Percentiles rank a stretch among this genome's conserved stretches.
Conservation (phyloP, 2,888 invertebrate species). For the Calliscelio sp. region DNA sequence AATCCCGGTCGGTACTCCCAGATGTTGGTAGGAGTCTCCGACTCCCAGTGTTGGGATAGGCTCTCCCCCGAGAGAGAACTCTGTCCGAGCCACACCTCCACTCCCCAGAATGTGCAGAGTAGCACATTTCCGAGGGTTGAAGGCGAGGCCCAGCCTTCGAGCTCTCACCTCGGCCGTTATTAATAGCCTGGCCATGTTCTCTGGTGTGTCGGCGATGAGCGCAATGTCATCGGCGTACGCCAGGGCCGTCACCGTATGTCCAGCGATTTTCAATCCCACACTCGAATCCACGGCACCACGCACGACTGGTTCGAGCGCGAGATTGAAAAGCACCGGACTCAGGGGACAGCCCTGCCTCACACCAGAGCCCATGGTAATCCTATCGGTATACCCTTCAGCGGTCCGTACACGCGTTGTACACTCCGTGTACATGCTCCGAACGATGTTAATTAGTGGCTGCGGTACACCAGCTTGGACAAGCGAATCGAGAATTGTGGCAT, state of each 20-base stretch:
- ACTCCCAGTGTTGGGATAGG: not conserved
- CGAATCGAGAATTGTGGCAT: slow-evolving; percentile 76
- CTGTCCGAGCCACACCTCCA: not conserved
- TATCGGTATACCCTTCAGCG: slow-evolving; percentile 59
- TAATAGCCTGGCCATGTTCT: slow-evolving; percentile 71
- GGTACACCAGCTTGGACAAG: slow-evolving; percentile 62
- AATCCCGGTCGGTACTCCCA: slow-evolving; percentile 59
- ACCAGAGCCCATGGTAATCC: slow-evolving; percentile 77
- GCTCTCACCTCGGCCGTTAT: slow-evolving; percentile 39
- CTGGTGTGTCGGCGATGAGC: slow-evolving; percentile 35
- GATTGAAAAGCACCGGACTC: slow-evolving; percentile 45
- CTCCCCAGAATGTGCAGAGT: slow-evolving; percentile 16
- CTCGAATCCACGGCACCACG: slow-evolving; percentile 4
- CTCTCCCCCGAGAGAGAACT: not conserved
- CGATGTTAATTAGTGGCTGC: slow-evolving; percentile 33
- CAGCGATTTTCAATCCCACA: slow-evolving; percentile 48
- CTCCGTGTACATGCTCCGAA: slow-evolving; percentile 35
- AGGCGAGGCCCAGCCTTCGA: slow-evolving; percentile 72
- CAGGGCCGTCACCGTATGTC: slow-evolving; percentile 25
- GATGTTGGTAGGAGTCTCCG: slow-evolving; percentile 48
- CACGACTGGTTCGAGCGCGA: slow-evolving; percentile 77
- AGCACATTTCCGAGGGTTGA: slow-evolving; percentile 38
- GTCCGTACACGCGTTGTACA: slow-evolving; percentile 71
- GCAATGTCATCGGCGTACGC: slow-evolving; percentile 72
- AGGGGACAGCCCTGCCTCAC: slow-evolving; percentile 82